Base-by-base conservation (phyloP, 2,797 vertebrate species). In the Melanogrammus aeglefinus region DNA sequence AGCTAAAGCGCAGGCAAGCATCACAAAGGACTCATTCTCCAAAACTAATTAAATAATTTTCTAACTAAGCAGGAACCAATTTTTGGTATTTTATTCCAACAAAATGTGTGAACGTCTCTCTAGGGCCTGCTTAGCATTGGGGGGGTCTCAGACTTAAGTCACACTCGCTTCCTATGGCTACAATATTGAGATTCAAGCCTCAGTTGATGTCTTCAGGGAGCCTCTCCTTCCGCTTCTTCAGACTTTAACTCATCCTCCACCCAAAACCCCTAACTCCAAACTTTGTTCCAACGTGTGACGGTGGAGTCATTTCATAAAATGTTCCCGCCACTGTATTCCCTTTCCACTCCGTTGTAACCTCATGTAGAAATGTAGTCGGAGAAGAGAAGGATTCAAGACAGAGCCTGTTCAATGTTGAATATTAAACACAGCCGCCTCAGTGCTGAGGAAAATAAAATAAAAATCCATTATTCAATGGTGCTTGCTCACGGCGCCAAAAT, bases 301-400 rank as follows among this genome's bases (percentile, higher is more conserved):
- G 33, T 13, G 73, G 1, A 80, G 27, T 39, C 88, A 89, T 90
- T 89, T 85, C 86, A 85, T 89, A 91, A 89, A 86, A 86, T 90
- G 90, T 89, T 88, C 86, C 88, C 88, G 86, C 81, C 72, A 81
- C 80, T 88, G 88, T 86, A 83, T 87, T 87, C 82, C 78, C 77
- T 78, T 75, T 83, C 73, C 81, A 82, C 86, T 89, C 85, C 2
- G 38, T 78, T 84, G 76, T 88, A 89, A 87, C 90, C 89, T 87
- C 86, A 87, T 88, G 78, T 79, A 84, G 85, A 81, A 85, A 79
- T 83, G 80, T 66, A 66, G 63, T 66, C 7, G 2, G 63, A 66
- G 24, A 9, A 24, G n/a, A 66, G 80, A 0, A 36, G 80, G 0
- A n/a, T 73, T 82, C 75, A 75, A 78, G 82, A 79, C 84, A 72